Evolutionary conservation across 2,888 invertebrate genomes (phyloP).

Genomic region (Agrenia bidenticulata): DNA sequence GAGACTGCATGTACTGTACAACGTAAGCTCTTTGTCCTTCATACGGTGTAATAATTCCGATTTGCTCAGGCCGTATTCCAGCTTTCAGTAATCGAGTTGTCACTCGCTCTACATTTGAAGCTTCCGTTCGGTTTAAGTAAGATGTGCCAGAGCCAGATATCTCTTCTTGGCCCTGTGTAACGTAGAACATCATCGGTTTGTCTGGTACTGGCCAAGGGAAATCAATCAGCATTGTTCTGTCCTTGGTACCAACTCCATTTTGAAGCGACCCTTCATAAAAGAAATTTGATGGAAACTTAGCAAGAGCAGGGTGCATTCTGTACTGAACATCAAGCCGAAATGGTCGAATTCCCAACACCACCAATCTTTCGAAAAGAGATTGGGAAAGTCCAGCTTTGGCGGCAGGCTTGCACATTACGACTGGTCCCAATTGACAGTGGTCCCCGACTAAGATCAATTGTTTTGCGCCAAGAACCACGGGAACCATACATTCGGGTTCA

Average conservation of each 20-base stretch:
- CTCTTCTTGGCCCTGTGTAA: conserved; percentile 97
- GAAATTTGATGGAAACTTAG: conserved; percentile 97
- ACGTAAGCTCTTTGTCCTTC: conserved; percentile 95
- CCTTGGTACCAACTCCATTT: conserved; percentile 93
- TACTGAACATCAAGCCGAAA: conserved; percentile 97
- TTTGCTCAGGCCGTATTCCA: conserved; percentile 95
- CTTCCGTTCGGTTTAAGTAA: conserved; percentile 96
- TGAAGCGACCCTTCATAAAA: conserved; percentile 99
- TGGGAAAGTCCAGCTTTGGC: conserved; percentile 95
- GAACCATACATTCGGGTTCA: conserved; percentile 95
- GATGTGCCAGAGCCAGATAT: conserved; percentile 98
- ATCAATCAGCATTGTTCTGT: conserved; percentile 83
- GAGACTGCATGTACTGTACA: conserved; percentile 97
- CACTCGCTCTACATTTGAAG: conserved; percentile 96
- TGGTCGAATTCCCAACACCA: conserved; percentile 94
- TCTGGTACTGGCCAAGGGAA: conserved; percentile 98
- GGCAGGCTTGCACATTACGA: conserved; percentile 99
- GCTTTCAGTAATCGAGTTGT: conserved; percentile 91
- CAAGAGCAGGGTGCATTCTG: conserved; percentile 97
- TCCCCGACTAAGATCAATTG: conserved; percentile 93
- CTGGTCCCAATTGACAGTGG: conserved; percentile 97
- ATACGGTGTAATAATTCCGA: conserved; percentile 98
- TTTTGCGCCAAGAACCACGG: conserved; percentile 94
- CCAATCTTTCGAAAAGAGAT: conserved; percentile 93
- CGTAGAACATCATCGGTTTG: conserved; percentile 98